Percentiles rank a stretch among this genome's conserved stretches.
Conservation (phyloP, 2,888 invertebrate species). For the Chesias legatella region DNA sequence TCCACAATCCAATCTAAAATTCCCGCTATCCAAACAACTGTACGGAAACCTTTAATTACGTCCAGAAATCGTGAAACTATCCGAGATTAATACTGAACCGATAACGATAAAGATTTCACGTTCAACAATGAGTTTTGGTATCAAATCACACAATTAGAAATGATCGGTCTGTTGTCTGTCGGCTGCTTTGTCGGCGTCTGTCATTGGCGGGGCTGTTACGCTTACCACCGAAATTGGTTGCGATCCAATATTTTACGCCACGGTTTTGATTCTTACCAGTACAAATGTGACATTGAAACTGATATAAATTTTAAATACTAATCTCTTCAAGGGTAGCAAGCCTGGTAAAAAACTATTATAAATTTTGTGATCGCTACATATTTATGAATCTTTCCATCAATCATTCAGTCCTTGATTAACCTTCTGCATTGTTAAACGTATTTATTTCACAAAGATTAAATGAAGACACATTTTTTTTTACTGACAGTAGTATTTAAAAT, state of each 20-base stretch:
- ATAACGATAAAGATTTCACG: slow-evolving; percentile 63
- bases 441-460: too few relatives aligned
- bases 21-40: slow-evolving; percentile 17
- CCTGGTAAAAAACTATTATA: too few relatives aligned
- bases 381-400: too few relatives aligned
- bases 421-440: too few relatives aligned
- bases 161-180: slow-evolving; percentile 68
- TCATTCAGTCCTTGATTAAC: too few relatives aligned
- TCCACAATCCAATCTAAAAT: slow-evolving; percentile 2
- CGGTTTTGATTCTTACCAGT: too few relatives aligned
- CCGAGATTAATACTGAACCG: slow-evolving; percentile 18
- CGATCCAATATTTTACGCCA: slow-evolving; percentile 18
- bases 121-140: slow-evolving; percentile 76
- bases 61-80: slow-evolving; percentile 20
- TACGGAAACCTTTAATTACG: slow-evolving; percentile 16
- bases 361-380: too few relatives aligned
- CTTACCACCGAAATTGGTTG: slow-evolving; percentile 26
- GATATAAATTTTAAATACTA: too few relatives aligned
- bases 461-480: too few relatives aligned
- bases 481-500: too few relatives aligned
- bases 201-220: slow-evolving; percentile 44
- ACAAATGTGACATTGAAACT: too few relatives aligned
- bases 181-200: slow-evolving; percentile 59
- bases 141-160: slow-evolving; percentile 79
- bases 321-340: too few relatives aligned